phyloP scores from a whole-genome alignment of 2,797 vertebrate species.

The Galago senegalensis region DNA sequence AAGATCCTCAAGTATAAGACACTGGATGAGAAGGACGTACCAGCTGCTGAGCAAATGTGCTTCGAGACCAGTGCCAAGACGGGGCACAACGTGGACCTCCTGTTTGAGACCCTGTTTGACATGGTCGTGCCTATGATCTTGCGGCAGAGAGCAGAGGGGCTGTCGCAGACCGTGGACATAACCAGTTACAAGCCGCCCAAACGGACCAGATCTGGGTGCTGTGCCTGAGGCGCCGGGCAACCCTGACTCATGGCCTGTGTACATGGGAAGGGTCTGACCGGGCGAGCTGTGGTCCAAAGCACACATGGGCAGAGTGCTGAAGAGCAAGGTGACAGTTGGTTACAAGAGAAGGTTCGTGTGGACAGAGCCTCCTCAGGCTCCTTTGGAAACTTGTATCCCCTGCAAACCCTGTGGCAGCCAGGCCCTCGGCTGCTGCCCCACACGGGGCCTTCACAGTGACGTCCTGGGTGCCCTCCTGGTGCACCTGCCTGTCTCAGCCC shows the following conservation, averaged over 20 bases:
- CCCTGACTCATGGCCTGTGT: background rate
- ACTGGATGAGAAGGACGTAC: conserved; percentile 93
- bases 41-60: conserved; percentile 96
- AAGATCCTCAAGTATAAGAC: conserved; percentile 95
- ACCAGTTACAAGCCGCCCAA: conserved; percentile 88
- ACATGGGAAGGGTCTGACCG: background rate
- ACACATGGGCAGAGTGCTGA: fast-evolving
- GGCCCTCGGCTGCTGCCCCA: background rate
- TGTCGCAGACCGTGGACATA: conserved; percentile 93
- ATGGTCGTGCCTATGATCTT: conserved; percentile 94
- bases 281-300: background rate
- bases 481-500: background rate
- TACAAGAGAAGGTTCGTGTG: fast-evolving
- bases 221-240: conserved; percentile 77
- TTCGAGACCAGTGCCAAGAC: conserved; percentile 99
- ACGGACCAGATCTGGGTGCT: conserved; percentile 90
- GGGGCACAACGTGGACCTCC: conserved; percentile 94
- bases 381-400: fast-evolving
- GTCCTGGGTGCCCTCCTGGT: too few relatives aligned
- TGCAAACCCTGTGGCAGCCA: too few relatives aligned
- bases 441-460: background rate
- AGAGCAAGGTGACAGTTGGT: background rate
- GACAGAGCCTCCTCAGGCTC: fast-evolving
- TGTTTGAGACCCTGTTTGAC: conserved; percentile 97
- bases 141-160: conserved; percentile 92